Conservation (phyloP, 2,797 vertebrate species). For the Setipinna tenuifilis region DNA sequence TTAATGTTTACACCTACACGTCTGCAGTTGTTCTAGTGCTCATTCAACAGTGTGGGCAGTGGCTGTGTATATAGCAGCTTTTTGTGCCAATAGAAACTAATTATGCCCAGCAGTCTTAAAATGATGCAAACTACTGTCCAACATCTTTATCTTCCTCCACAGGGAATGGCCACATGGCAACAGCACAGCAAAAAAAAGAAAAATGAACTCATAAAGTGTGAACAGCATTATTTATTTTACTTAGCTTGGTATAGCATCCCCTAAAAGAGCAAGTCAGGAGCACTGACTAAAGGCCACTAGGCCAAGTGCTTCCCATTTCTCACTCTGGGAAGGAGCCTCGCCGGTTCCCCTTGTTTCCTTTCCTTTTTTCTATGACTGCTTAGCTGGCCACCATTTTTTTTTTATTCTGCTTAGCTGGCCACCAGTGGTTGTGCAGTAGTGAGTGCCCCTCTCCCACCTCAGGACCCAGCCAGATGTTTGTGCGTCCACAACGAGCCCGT, state of each 20-base stretch:
- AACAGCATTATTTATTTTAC: background rate
- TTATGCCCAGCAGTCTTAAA: background rate
- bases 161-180: background rate
- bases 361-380: background rate
- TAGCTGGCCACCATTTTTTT: background rate
- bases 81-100: background rate
- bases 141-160: background rate
- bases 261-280: background rate
- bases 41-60: background rate
- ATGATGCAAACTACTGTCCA: background rate
- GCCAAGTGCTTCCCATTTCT: background rate
- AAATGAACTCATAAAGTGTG: background rate
- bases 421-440: background rate
- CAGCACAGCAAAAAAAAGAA: background rate
- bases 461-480: conserved; percentile 4
- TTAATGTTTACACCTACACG: background rate
- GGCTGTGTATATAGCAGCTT: background rate
- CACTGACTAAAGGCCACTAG: background rate
- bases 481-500: background rate
- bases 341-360: background rate
- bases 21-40: background rate
- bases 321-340: background rate
- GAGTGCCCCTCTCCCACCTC: background rate
- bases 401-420: background rate
- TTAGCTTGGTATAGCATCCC: background rate